Conservation (phyloP, 2,888 invertebrate genomes). For the Steinernema carpocapsae region DNA sequence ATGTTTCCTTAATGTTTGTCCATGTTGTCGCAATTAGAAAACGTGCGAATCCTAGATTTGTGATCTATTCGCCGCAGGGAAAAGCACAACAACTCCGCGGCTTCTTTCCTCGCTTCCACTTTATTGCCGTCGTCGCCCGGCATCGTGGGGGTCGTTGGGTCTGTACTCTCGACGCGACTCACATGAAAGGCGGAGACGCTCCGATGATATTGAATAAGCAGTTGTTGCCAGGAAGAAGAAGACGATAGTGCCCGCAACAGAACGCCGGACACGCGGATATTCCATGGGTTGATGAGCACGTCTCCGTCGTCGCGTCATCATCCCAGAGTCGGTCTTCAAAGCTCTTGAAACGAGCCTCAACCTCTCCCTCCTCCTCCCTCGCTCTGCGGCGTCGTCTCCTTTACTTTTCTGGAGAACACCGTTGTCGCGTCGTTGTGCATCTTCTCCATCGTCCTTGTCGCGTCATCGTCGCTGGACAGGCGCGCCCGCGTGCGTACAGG, state of each 20-base stretch:
- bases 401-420: too few species aligned
- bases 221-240: background rate
- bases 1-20: too few species aligned
- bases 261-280: constrained; percentile 3
- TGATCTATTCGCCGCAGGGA: too few species aligned
- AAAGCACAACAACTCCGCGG: too few species aligned
- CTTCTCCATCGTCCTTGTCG: background rate
- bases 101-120: too few species aligned
- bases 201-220: constrained; percentile 5
- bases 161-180: constrained; percentile 19
- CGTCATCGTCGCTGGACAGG: background rate
- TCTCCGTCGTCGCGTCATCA: too few species aligned
- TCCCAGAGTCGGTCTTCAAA: background rate
- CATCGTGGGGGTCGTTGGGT: too few species aligned
- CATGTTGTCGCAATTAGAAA: too few species aligned
- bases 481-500: background rate
- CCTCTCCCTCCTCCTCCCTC: background rate
- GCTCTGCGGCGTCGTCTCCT: too few species aligned
- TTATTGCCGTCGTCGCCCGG: too few species aligned
- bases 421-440: too few species aligned
- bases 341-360: background rate
- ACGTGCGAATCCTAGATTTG: too few species aligned
- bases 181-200: background rate
- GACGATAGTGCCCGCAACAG: background rate
- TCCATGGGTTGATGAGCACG: constrained; percentile 26